phyloP scores from a whole-genome alignment of 1,140 invertebrate species.

The Drosophila prosaltans region DNA sequence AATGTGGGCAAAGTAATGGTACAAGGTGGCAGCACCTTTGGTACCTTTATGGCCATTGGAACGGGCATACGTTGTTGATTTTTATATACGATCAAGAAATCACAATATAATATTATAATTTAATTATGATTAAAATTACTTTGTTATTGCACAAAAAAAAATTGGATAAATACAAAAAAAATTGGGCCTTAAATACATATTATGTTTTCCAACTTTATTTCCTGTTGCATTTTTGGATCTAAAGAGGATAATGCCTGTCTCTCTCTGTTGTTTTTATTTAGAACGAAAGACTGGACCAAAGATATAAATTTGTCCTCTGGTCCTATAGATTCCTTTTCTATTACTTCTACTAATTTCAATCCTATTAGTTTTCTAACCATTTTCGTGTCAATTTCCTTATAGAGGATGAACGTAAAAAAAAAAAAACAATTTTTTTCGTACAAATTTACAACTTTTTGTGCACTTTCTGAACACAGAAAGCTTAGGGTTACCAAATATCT shows the following conservation, averaged over 20 bases:
- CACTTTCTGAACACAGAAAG: constrained; percentile 15
- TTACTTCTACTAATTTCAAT: not conserved
- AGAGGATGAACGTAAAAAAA: constrained; percentile 4
- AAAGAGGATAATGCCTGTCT: no score
- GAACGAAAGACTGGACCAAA: no score
- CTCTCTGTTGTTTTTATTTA: no score
- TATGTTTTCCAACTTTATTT: not conserved
- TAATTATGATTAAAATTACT: constrained; percentile 66
- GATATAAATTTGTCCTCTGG: no score
- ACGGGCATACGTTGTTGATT: constrained; percentile 75
- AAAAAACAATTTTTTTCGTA: not conserved
- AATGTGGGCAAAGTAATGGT: constrained; percentile 98
- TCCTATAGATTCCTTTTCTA: not conserved
- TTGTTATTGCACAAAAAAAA: constrained; percentile 57
- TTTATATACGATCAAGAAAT: not conserved
- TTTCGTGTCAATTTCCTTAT: constrained; percentile 11
- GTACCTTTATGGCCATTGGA: constrained; percentile 97
- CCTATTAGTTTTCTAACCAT: not conserved
- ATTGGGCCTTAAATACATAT: constrained; percentile 36
- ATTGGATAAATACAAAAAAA: not conserved
- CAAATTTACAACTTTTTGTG: constrained; percentile 2
- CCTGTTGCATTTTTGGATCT: not conserved
- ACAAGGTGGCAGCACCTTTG: constrained; percentile 98
- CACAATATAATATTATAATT: constrained; percentile 14
- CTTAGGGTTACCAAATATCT: constrained; percentile 12